A percentile compares a stretch with the other conserved stretches of the same genome.
phyloP scores from a whole-genome alignment of 2,888 invertebrate species.

The Poecilus cupreus region DNA sequence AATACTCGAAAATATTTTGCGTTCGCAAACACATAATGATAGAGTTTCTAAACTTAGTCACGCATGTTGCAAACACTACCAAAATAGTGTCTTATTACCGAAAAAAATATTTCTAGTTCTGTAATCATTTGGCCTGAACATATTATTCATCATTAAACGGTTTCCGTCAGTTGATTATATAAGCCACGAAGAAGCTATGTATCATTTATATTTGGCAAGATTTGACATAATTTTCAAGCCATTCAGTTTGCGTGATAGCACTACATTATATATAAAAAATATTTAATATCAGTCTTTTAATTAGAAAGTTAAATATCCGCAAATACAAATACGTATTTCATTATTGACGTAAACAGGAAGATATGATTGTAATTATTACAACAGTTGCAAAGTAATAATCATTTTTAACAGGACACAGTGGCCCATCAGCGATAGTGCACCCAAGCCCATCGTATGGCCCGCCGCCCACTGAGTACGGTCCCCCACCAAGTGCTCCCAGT shows the following conservation, averaged over 20 bases:
- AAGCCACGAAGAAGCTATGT: background rate
- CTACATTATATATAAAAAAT: conserved; percentile 12
- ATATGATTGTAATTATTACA: background rate
- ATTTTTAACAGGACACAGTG: conserved; percentile 19
- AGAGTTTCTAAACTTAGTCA: conserved; percentile 25
- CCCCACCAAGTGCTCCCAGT: conserved; percentile 39
- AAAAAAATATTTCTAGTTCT: conserved; percentile 10
- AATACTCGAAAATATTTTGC: no score
- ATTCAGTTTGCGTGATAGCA: conserved; percentile 33
- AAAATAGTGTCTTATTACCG: conserved; percentile 31
- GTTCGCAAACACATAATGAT: background rate
- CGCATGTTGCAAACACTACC: background rate
- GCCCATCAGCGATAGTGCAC: conserved; percentile 21
- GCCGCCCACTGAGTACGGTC: conserved; percentile 35
- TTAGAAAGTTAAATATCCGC: conserved; percentile 51
- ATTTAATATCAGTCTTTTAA: conserved; percentile 44
- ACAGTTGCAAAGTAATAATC: background rate
- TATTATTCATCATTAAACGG: conserved; percentile 16
- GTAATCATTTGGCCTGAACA: background rate
- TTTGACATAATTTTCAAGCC: conserved; percentile 32
- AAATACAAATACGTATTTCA: background rate
- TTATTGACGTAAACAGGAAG: conserved; percentile 49
- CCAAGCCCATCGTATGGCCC: conserved; percentile 51
- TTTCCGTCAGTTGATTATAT: conserved; percentile 27
- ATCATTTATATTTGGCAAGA: conserved; percentile 19